phyloP scores from a whole-genome alignment of 2,113 vertebrate species.

The Willisornis vidua region DNA sequence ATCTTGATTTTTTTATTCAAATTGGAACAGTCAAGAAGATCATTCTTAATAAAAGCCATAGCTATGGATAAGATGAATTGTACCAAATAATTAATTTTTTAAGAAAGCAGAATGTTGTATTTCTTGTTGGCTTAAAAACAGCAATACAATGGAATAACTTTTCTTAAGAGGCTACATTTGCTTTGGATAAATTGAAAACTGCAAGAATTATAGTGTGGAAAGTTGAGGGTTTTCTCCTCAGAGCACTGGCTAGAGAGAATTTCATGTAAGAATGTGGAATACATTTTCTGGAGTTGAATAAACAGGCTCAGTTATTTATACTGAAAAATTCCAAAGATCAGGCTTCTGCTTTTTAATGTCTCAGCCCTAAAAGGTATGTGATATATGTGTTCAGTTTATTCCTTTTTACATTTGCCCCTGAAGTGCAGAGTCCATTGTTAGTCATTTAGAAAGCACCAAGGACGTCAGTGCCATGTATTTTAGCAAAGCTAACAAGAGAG shows the following conservation, averaged over 20 bases:
- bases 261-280: background rate
- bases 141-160: background rate
- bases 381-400: background rate
- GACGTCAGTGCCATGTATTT: slow-evolving; percentile 5
- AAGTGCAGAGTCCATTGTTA: slow-evolving; percentile 12
- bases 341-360: slow-evolving; percentile 34
- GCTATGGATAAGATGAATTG: background rate
- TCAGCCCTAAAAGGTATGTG: slow-evolving; percentile 21
- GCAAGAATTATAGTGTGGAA: background rate
- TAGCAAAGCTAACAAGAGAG: background rate
- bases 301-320: slow-evolving; percentile 34
- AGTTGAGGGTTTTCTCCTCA: background rate
- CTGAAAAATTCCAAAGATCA: slow-evolving; percentile 53
- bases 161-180: background rate
- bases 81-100: background rate
- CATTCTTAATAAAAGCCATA: background rate
- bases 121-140: background rate
- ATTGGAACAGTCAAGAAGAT: background rate
- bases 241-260: background rate
- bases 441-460: slow-evolving; percentile 3
- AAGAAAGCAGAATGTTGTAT: background rate
- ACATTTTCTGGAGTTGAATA: background rate
- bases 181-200: background rate
- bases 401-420: background rate
- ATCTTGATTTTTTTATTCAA: background rate